Conservation (phyloP, 2,113 vertebrate genomes). For the Amblyornis subalaris region DNA sequence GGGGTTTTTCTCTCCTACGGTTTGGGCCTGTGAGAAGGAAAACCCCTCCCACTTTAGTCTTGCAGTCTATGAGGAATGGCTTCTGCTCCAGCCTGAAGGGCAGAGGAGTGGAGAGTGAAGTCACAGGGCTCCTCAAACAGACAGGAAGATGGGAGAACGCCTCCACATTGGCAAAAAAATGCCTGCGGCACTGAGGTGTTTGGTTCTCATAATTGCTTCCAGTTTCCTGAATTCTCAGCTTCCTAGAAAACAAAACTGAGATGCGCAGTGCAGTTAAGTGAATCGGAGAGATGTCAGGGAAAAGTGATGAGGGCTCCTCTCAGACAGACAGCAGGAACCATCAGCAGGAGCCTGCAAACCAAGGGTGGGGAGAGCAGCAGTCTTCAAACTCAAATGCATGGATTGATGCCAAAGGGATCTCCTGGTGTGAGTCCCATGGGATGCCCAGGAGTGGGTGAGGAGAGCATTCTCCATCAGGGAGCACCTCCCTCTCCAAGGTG, state of each 20-base stretch:
- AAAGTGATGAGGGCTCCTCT: accelerated
- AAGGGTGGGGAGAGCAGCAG: neutral
- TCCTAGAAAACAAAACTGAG: neutral
- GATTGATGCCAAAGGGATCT: neutral
- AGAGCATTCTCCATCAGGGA: neutral
- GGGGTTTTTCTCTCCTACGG: neutral
- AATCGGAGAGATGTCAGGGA: neutral
- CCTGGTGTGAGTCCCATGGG: accelerated
- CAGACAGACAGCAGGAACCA: neutral
- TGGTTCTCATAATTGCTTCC: neutral
- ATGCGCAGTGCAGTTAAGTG: neutral
- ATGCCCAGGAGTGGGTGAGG: neutral
- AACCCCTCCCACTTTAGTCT: neutral
- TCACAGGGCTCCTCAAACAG: neutral
- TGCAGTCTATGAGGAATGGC: neutral
- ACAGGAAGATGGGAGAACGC: neutral
- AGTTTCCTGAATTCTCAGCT: neutral
- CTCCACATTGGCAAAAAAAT: neutral
- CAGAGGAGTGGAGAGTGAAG: neutral
- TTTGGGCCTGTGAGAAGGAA: neutral
- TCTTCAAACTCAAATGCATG: neutral
- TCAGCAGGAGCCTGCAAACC: neutral
- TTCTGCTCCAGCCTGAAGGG: neutral
- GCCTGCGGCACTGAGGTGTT: neutral
- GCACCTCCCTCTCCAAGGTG: neutral